phyloP scores from a whole-genome alignment of 2,113 vertebrate genomes.

The Macaca fascicularis region DNA sequence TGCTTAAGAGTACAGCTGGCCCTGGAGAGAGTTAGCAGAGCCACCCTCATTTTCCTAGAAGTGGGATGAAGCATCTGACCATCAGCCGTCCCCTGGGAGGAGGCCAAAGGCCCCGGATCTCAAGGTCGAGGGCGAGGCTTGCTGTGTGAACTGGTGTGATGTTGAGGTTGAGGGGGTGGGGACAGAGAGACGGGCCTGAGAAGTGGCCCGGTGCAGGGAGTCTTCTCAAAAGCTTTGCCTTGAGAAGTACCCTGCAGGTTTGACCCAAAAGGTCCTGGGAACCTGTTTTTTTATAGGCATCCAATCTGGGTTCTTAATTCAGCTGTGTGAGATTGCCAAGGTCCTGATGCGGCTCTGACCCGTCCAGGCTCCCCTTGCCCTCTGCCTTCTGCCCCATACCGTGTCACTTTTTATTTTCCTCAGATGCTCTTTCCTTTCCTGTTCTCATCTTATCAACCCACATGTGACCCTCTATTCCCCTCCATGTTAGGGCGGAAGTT shows the following conservation, averaged over 20 bases:
- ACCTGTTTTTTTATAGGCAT: background rate
- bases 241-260: background rate
- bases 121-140: rapidly evolving
- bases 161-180: background rate
- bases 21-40: background rate
- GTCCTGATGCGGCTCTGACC: background rate
- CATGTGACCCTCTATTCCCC: background rate
- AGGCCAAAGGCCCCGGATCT: too few species aligned
- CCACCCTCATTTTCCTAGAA: background rate
- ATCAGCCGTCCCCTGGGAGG: background rate
- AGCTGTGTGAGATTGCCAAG: rapidly evolving
- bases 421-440: background rate
- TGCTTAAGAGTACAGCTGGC: background rate
- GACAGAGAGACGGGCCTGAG: background rate
- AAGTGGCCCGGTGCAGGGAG: background rate
- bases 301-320: background rate
- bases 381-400: background rate
- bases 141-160: background rate
- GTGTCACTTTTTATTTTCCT: background rate
- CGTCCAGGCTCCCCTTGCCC: background rate
- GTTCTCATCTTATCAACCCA: background rate
- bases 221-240: background rate
- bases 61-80: rapidly evolving
- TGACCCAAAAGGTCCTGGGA: background rate
- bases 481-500: background rate